Conservation (phyloP, 2,113 vertebrate genomes). For the Nerophis ophidion region DNA sequence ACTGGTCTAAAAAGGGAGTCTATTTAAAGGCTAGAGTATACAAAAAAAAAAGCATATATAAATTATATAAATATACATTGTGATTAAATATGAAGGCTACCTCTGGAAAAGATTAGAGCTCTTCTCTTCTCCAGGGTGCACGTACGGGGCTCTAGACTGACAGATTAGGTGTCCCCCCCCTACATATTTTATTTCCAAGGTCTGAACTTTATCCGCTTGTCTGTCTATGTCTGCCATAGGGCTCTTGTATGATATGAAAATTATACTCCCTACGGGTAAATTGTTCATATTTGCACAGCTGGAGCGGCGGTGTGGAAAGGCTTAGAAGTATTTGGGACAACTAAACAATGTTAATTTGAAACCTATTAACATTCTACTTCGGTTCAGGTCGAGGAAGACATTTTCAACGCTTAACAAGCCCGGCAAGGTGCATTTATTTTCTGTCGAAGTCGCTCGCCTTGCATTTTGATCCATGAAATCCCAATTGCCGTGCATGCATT, state of each 20-base stretch:
- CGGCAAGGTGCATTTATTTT: constrained; percentile 47
- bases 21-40: too few species aligned
- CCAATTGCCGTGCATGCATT: constrained; percentile 11
- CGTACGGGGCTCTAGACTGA: constrained; percentile 26
- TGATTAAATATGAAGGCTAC: constrained; percentile 18
- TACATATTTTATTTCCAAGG: constrained; percentile 38
- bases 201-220: constrained; percentile 43
- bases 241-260: constrained; percentile 42
- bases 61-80: constrained; percentile 5
- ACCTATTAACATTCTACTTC: constrained; percentile 56
- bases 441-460: constrained; percentile 23
- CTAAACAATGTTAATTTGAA: constrained; percentile 66
- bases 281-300: constrained; percentile 63
- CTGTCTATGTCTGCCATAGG: constrained; percentile 31
- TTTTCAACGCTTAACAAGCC: constrained; percentile 42
- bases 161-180: constrained; percentile 32
- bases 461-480: constrained; percentile 45
- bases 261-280: constrained; percentile 58
- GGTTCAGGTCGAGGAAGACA: constrained; percentile 47
- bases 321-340: constrained; percentile 52
- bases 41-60: too few species aligned
- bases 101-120: constrained; percentile 42
- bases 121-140: constrained; percentile 26
- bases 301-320: constrained; percentile 35
- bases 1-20: too few species aligned